Conservation (phyloP, 1,140 invertebrate species). For the Atta texana region DNA sequence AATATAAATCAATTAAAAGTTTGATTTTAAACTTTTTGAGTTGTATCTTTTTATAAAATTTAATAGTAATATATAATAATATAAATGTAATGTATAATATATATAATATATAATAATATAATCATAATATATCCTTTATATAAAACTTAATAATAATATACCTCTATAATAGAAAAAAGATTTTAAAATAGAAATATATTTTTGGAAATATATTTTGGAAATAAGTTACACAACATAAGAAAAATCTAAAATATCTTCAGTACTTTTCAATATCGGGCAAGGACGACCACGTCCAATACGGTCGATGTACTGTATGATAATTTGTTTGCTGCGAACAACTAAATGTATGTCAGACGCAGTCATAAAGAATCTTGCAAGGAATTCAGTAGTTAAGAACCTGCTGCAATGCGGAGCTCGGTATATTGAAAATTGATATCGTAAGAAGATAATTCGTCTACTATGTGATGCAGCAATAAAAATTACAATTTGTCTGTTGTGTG, state of each 20-base stretch:
- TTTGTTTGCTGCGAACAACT: not conserved
- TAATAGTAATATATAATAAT: too few species aligned
- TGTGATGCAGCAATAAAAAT: not conserved
- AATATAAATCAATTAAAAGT: too few species aligned
- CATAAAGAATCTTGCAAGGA: constrained; percentile 1
- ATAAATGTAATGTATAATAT: not conserved
- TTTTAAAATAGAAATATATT: not conserved
- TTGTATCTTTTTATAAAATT: too few species aligned
- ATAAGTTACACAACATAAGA: not conserved
- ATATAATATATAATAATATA: not conserved
- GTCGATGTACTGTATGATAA: not conserved
- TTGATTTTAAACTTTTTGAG: too few species aligned
- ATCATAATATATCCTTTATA: not conserved
- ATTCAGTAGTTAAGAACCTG: not conserved
- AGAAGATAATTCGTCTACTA: not conserved
- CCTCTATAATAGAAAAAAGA: not conserved
- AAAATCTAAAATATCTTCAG: not conserved
- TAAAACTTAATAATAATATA: too few species aligned
- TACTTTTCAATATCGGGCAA: not conserved
- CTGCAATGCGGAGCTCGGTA: not conserved
- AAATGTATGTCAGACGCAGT: constrained; percentile 3
- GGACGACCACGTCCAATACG: not conserved
- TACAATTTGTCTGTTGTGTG: not conserved
- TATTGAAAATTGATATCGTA: not conserved
- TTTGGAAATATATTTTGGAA: too few species aligned